Base-by-base conservation (phyloP, 2,113 vertebrate species). In the Chaetops frenatus region DNA sequence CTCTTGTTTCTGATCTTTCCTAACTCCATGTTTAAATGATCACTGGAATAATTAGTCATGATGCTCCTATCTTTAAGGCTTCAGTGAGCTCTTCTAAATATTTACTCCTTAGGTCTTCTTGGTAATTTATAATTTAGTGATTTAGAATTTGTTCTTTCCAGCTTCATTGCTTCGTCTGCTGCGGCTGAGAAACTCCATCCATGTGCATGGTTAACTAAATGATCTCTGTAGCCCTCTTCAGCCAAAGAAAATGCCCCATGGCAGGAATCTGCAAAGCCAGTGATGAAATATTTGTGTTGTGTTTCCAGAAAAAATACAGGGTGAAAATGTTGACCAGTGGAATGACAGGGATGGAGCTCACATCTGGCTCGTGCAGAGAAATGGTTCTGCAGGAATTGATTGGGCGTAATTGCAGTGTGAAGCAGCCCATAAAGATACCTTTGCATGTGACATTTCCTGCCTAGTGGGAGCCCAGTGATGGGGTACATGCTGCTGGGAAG, bases 71-170 rank as follows among this genome's bases (percentile, higher is more conserved):
- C 47, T 38, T 21, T 86, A 82, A 90, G 48, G 50, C 76, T 94
- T 91, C 74, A 71, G 40, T 53, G 69, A 87, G 53, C 53, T 79
- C 40, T 57, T 89, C 45, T 92, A 72, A 94, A 56, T 90, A 90
- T 92, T 95, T 95, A n/a, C 62, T 91, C 62, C 54, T 80, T 65
- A 58, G 35, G 60, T 73, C 21, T 8, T 83, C 69, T 77, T 85
- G 74, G 51, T 95, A 62, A 80, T 89, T 82, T 82, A 35, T 70
- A 72, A 54, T 94, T 67, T 66, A 72, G 76, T 61, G 25, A 66
- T 76, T 45, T 69, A 79, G 40, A 61, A 77, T 92, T 91, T 65
- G n/a, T 74, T 86, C 56, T 88, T 94, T 79, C 36, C 22, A 60
- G 31, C 73, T 76, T 69, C 45, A 16, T 79, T 71, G 42, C 54